Base-by-base conservation (phyloP, 2,113 vertebrate species). In the Alouatta palliata region DNA sequence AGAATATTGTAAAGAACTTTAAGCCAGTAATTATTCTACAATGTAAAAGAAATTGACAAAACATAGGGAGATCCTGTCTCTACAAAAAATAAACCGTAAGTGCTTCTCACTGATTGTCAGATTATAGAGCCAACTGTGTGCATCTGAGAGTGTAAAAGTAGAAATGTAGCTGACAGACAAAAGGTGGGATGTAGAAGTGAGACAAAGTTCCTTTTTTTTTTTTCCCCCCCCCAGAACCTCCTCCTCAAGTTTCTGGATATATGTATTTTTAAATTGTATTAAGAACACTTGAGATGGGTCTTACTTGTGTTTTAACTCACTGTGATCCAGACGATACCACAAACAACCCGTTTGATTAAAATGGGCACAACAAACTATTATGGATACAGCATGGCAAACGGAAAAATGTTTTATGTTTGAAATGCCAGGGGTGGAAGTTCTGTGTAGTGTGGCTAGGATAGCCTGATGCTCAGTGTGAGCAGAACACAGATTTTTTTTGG, bases 291-390 rank as follows among this genome's bases (percentile, higher is more conserved):
- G 66, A 68, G 32, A 68, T 16, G 66, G 49, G 17, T 85, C n/a
- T 70, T 81, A 21, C 54, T 77, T 88, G 12, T 90, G 16, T 88
- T 82, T 93, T 93, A 95, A 81, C 27, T 80, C 16, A 84, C 91
- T 86, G 21, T 23, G 79, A 95, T 92, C 45, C 47, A 73, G 92
- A 91, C 90, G 49, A 94, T 73, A 45, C 23, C 32, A 21, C 7
- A 7, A 54, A 49, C 54, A 91, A 30, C 32, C 37, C 91, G 40
- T 75, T 88, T 54, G n/a, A 45, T 89, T 87, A 87, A 75, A 95
- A 79, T 49, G 80, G 43, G 43, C n/a, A 23, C 19, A 49, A 20
- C 11, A 76, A 76, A 85, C 37, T 87, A 8, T n/a, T 80, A 35
- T 71, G 77, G 92, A 32, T 70, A n/a, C 30, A 75, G 49, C 47